A percentile compares a stretch with the other conserved stretches of the same genome.
Evolutionary conservation across 1,140 invertebrate genomes (phyloP).

Genomic region (Phymorhynchus buccinoides): DNA sequence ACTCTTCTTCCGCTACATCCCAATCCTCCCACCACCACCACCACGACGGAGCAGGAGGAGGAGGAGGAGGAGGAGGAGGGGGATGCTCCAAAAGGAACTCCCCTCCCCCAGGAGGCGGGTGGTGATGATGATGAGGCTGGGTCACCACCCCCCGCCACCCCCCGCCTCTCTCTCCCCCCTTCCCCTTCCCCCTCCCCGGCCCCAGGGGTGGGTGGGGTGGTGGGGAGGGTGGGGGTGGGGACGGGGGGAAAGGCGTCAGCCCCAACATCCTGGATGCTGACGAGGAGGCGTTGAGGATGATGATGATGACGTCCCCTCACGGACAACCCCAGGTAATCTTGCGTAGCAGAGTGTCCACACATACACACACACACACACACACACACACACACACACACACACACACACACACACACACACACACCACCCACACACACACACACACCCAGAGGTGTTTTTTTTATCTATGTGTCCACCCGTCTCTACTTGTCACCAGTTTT

Average conservation of each 20-base stretch:
- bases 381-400: too few species aligned
- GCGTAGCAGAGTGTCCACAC: too few species aligned
- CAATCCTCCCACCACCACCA: neutral
- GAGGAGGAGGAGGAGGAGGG: conserved; percentile 34
- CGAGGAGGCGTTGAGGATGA: conserved; percentile 67
- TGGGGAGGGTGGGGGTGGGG: conserved; percentile 57
- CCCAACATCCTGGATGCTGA: conserved; percentile 66
- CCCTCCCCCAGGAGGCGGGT: conserved; percentile 17
- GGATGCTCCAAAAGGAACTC: conserved; percentile 7
- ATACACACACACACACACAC: too few species aligned
- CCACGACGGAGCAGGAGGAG: conserved; percentile 16
- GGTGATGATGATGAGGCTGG: conserved; percentile 9
- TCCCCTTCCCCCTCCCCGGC: too few species aligned
- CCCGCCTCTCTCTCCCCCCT: too few species aligned
- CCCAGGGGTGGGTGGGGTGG: too few species aligned
- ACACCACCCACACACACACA: too few species aligned
- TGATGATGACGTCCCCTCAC: conserved; percentile 73
- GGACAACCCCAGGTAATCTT: conserved; percentile 71
- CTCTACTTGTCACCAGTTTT: too few species aligned
- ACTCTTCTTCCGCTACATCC: too few species aligned
- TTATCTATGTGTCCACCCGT: too few species aligned
- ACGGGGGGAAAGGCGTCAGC: conserved; percentile 58
- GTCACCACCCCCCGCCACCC: neutral
- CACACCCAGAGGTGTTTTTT: too few species aligned
- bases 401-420: too few species aligned